Percentiles rank a stretch among this genome's conserved stretches.
phyloP scores from a whole-genome alignment of 1,140 invertebrate genomes.

The Listronotus bonariensis region DNA sequence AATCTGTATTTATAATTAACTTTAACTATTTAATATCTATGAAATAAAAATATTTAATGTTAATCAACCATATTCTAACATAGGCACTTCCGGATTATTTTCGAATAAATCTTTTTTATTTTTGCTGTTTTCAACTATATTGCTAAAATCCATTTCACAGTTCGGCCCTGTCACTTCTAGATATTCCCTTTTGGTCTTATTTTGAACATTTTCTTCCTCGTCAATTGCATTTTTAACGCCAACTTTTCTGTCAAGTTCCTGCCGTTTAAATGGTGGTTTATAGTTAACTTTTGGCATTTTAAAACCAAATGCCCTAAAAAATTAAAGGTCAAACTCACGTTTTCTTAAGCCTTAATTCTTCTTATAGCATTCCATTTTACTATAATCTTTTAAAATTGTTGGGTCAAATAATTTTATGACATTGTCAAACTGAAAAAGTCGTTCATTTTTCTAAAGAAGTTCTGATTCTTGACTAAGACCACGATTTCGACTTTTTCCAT shows the following conservation, averaged over 20 bases:
- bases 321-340: background rate
- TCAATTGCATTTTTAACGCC: slow-evolving; percentile 23
- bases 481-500: too few species aligned
- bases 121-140: slow-evolving; percentile 47
- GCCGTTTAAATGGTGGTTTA: slow-evolving; percentile 20
- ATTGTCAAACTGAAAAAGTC: too few species aligned
- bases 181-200: slow-evolving; percentile 31
- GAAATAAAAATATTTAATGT: too few species aligned
- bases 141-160: slow-evolving; percentile 47
- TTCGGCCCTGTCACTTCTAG: slow-evolving; percentile 42
- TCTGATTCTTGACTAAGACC: too few species aligned
- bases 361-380: too few species aligned
- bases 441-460: too few species aligned
- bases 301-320: slow-evolving; percentile 45
- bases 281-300: slow-evolving; percentile 43
- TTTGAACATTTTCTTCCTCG: slow-evolving; percentile 24
- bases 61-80: slow-evolving; percentile 44
- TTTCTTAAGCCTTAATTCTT: too few species aligned
- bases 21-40: too few species aligned
- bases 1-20: too few species aligned
- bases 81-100: slow-evolving; percentile 47
- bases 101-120: slow-evolving; percentile 29
- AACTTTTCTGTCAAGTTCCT: slow-evolving; percentile 8
- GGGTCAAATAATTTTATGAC: too few species aligned
- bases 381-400: too few species aligned